These are phyloP conservation scores for Anthopleura sola DNA, from an alignment of 64 coral and sea anemone species.

Conservation along the genomic window DNA sequence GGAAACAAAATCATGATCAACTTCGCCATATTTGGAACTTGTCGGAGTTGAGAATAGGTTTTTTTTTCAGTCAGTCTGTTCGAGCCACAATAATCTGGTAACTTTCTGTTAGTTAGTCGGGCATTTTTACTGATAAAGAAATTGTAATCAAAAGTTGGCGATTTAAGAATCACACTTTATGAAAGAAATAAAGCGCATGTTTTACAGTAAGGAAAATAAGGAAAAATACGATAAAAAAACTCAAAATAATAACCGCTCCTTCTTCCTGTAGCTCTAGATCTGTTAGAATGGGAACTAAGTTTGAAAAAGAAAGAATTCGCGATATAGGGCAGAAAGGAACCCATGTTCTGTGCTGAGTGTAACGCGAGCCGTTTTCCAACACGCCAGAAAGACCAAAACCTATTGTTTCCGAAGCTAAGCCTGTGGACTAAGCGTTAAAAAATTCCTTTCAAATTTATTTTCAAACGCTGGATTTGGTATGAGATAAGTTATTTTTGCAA, in stretches of 20 bases:
- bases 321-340: too few species aligned
- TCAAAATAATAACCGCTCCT: background rate
- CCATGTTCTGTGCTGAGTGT: too few species aligned
- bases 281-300: background rate
- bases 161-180: background rate
- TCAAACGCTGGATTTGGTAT: too few species aligned
- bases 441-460: too few species aligned
- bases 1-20: slow-evolving; percentile 8
- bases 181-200: background rate
- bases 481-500: too few species aligned
- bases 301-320: too few species aligned
- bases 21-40: slow-evolving; percentile 20
- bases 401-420: too few species aligned
- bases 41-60: background rate
- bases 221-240: background rate
- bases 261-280: background rate
- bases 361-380: too few species aligned
- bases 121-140: background rate
- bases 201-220: background rate
- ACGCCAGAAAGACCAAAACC: too few species aligned
- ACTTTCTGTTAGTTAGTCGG: slow-evolving; percentile 7
- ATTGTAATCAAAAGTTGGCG: background rate
- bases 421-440: too few species aligned
- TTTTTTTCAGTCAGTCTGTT: background rate
- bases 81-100: background rate